Evolutionary conservation across 2,113 vertebrate genomes (phyloP), one percentile per base, ranked within the genome.

Genomic region (Phocoena sinus): DNA sequence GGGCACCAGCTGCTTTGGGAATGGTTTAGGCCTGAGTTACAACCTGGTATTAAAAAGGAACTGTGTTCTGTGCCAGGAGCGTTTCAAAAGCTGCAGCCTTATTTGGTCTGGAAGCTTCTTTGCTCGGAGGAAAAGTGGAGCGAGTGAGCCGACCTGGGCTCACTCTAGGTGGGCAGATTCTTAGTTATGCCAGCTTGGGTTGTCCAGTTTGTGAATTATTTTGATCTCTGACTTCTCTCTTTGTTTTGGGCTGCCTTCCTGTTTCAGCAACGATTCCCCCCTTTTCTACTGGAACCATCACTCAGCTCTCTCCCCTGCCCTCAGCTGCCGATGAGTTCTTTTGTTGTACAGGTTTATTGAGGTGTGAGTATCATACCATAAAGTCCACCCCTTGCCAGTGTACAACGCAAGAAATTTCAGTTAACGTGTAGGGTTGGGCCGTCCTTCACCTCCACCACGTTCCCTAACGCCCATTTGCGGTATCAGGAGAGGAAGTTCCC

Each of bases 71-170:
- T 90, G 97, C 98, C 95, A 91, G 96, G 79, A 82, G 31, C 68
- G 0, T 31, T 74, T 94, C 92, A 82, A n/a, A 50, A 28, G 53
- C 77, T 2, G 23, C 73, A 14, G 91, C 98, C 98, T 98, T 98
- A 98, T 98, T 98, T 98, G 98, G 98, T 93, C 97, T 98, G 98
- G 98, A 98, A 98, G 98, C 96, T 97, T 94, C 81, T 95, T 47
- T 7, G 44, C 58, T 20, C 8, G 56, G 67, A 82, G 68, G 28
- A 38, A 38, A 36, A 71, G 73, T 3, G 13, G 60, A 91, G 12
- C 3, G 3, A 71, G 83, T 6, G 12, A 13, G 95, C 58, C 1
- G 67, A 18, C 63, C 25, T 56, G 50, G 53, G 23, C 71, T 53
- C 17, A 3, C 18, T 20, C 11, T 0, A 58, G 90, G 81, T 15